Evolutionary conservation across 2,888 invertebrate species (phyloP).

Genomic region (Orchesellides sinensis): DNA sequence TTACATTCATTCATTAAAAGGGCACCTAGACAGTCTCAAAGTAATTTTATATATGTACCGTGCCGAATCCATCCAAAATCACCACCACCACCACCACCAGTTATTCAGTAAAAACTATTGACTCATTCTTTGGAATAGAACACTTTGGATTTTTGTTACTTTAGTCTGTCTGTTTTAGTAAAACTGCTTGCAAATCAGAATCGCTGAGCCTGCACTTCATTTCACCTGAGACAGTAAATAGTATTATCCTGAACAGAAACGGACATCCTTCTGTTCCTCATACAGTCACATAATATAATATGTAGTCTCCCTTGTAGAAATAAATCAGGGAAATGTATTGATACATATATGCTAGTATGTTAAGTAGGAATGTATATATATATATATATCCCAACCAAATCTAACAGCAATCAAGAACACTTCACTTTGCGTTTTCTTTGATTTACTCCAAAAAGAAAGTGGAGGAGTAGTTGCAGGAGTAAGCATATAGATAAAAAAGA

Average conservation of each 20-base stretch:
- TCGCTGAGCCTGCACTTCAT: slow-evolving; percentile 1
- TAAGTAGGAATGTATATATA: not conserved
- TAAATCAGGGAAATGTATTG: not conserved
- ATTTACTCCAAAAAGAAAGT: slow-evolving; percentile 34
- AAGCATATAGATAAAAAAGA: not conserved
- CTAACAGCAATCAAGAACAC: slow-evolving; percentile 46
- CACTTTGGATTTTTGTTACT: not conserved
- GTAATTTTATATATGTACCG: not conserved
- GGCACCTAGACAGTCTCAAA: no score
- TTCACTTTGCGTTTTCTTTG: slow-evolving; percentile 49
- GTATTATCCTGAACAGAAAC: not conserved
- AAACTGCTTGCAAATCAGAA: not conserved
- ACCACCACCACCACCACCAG: no score
- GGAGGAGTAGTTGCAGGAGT: not conserved
- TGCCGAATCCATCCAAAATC: not conserved
- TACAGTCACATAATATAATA: no score
- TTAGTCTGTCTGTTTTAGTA: not conserved
- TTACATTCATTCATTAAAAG: no score
- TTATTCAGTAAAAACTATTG: no score
- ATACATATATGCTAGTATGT: not conserved
- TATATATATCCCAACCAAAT: not conserved
- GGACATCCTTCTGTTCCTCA: no score
- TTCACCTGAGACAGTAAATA: not conserved
- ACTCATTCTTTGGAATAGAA: no score
- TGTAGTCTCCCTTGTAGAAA: not conserved